Base-by-base conservation (phyloP, 2,888 invertebrate species). In the Neocrepidodera transversa region DNA sequence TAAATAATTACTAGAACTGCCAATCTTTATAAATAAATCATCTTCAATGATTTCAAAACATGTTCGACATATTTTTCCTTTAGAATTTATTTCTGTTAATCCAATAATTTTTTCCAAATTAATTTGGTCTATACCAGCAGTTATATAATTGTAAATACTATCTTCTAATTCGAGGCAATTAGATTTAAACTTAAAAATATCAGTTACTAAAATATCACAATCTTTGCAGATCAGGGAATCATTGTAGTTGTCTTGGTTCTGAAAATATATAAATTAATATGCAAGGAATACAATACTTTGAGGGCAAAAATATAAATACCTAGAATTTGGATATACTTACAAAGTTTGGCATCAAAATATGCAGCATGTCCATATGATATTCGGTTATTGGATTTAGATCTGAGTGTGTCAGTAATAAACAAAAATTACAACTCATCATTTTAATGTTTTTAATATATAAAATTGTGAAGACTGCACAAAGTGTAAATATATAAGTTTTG, bases 41-140 rank as follows among this genome's bases (percentile, higher is more conserved):
- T 20, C 23, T 16, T 43, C 43, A 0, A 35, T 53, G 8, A 35
- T 23, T 23, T 53, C 35, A n/a, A 43, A 20, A 35, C 53, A 53
- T 18, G 43, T 35, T 18, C 53, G 32, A 35, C 53, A 53, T 13
- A 53, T 35, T 35, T 53, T 53, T 20, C 32, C 43, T n/a, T 23
- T 35, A 23, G 2, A 10, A 16, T 38, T 14, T 2, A 43, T 32
- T 4, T 32, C 35, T 11, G 28, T 35, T 16, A 53, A n/a, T 18
- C 53, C 53, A 23, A 53, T 45, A 4, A 53, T 32, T 35, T 53
- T 53, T 16, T 53, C 53, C 14, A 53, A 53, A 14, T 53, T 35
- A 11, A 45, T 35, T 32, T 53, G 32, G 3, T 20, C 35, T 13
- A 17, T 14, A 8, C 23, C 45, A 23, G 10, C 35, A 18, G 10